Evolutionary conservation across 2,888 invertebrate species (phyloP).

Genomic region (Leuctra nigra): DNA sequence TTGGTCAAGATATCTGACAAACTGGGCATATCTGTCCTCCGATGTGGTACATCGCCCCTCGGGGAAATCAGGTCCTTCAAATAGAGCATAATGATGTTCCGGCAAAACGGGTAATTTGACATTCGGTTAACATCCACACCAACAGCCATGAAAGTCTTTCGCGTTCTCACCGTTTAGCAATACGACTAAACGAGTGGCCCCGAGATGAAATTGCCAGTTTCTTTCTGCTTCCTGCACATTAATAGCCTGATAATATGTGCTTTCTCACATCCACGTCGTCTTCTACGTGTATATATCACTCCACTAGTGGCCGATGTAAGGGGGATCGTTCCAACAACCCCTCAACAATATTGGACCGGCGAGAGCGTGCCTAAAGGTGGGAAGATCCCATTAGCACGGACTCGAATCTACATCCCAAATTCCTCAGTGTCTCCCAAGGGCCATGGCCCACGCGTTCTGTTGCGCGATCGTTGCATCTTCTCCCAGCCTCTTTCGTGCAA

Average conservation of each 20-base stretch:
- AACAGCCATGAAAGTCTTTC: background rate
- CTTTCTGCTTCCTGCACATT: conserved; percentile 13
- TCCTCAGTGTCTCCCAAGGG: background rate
- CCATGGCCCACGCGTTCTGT: no score
- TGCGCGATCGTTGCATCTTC: no score
- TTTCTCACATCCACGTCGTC: conserved; percentile 3
- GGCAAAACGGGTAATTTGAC: conserved; percentile 23
- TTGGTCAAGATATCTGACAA: conserved; percentile 21
- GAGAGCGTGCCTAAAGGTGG: background rate
- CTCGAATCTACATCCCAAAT: conserved; percentile 3
- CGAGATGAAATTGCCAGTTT: background rate
- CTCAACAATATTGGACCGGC: background rate
- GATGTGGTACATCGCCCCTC: conserved; percentile 22
- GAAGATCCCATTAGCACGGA: conserved; percentile 9
- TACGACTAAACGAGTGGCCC: background rate
- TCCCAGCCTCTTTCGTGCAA: no score
- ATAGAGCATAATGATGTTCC: conserved; percentile 26
- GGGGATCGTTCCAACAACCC: background rate
- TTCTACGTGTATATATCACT: conserved; percentile 1
- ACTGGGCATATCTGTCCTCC: conserved; percentile 5
- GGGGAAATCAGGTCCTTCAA: conserved; percentile 27
- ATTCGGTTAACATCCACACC: conserved; percentile 19
- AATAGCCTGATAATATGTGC: conserved; percentile 1
- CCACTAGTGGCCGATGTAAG: background rate
- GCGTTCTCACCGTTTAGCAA: conserved; percentile 2